These are phyloP conservation scores for Pammene fasciana DNA, from an alignment of 2,888 invertebrate species.

Conservation along the genomic window DNA sequence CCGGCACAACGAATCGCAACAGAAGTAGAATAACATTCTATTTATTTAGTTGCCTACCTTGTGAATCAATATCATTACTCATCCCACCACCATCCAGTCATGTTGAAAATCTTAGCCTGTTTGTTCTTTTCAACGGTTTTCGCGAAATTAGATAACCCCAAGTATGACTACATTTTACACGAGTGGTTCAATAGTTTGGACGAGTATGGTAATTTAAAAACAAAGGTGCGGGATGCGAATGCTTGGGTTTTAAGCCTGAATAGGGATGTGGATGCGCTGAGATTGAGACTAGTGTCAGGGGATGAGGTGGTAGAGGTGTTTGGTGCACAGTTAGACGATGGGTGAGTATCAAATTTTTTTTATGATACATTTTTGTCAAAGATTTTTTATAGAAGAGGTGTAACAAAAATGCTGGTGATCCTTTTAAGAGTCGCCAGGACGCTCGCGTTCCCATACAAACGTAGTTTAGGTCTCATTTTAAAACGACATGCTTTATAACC, in stretches of 20 bases:
- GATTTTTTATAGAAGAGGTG: no score
- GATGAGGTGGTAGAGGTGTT: conserved; percentile 53
- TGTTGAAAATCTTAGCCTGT: conserved; percentile 47
- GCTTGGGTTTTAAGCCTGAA: conserved; percentile 60
- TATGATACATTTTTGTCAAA: no score
- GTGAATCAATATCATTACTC: conserved; percentile 9
- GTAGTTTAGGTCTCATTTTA: no score
- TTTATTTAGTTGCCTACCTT: conserved; percentile 14
- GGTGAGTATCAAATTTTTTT: conserved; percentile 19
- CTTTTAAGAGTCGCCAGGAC: no score
- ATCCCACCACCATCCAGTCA: conserved; percentile 29
- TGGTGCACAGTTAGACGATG: conserved; percentile 15
- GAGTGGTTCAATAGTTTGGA: conserved; percentile 19
- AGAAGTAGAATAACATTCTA: conserved; percentile 28
- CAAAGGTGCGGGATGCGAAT: conserved; percentile 18
- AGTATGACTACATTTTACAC: conserved; percentile 20
- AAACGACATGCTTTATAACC: no score
- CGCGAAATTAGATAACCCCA: conserved; percentile 20
- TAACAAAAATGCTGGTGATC: no score
- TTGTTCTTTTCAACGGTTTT: conserved; percentile 25
- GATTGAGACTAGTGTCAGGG: conserved; percentile 49
- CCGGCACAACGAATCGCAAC: conserved; percentile 15
- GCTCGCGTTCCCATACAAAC: no score
- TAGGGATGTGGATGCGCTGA: conserved; percentile 49
- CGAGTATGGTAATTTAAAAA: not conserved